phyloP scores from a whole-genome alignment of 2,113 vertebrate genomes.

The Colistium nudipinnis region DNA sequence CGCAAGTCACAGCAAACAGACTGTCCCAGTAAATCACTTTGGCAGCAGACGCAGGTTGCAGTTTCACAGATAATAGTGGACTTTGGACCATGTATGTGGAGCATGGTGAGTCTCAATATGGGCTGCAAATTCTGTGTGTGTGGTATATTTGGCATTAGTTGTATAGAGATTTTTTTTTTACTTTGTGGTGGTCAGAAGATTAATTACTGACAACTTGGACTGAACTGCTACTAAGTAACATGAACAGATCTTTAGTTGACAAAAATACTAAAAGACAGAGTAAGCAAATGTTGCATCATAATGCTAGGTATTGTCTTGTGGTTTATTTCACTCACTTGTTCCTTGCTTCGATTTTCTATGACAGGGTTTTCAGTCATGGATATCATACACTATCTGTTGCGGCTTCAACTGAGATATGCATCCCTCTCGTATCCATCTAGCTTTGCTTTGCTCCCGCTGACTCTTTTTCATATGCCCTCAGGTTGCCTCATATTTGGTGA shows the following conservation, averaged over 20 bases:
- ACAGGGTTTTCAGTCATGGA: no score
- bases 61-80: conserved; percentile 27
- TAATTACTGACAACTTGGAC: not conserved
- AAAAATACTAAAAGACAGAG: not conserved
- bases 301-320: not conserved
- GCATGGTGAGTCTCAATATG: not conserved
- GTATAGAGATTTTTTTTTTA: not conserved
- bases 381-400: not conserved
- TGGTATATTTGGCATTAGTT: not conserved
- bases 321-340: not conserved
- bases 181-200: no score
- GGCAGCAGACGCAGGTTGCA: conserved; percentile 38
- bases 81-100: not conserved
- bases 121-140: not conserved
- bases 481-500: not conserved
- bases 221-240: not conserved
- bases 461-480: not conserved
- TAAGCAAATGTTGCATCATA: not conserved
- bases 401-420: not conserved
- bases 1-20: conserved; percentile 52
- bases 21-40: conserved; percentile 42
- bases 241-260: not conserved
- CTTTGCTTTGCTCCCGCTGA: no score
- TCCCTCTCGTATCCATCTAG: not conserved
- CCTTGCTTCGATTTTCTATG: no score